phyloP scores from a whole-genome alignment of 2,113 vertebrate genomes.

The Hyperoodon ampullatus region DNA sequence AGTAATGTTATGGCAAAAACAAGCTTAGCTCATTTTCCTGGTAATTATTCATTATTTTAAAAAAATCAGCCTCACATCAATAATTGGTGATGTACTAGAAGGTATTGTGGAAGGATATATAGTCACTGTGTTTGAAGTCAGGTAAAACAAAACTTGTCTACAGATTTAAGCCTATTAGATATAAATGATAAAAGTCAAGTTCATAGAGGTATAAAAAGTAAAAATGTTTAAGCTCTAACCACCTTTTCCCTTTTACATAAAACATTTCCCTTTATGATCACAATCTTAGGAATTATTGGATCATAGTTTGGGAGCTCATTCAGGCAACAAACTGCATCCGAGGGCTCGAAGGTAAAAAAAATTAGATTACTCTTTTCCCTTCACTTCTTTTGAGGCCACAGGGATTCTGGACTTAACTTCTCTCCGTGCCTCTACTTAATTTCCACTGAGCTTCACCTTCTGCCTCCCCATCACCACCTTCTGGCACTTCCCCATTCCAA shows the following conservation, averaged over 20 bases:
- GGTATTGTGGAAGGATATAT: not conserved
- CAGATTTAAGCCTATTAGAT: not conserved
- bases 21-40: slow-evolving; percentile 66
- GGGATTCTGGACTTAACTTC: slow-evolving; percentile 17
- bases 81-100: not conserved
- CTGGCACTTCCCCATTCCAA: not conserved
- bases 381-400: not conserved
- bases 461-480: not conserved
- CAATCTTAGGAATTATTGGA: not conserved
- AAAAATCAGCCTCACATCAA: not conserved
- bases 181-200: not conserved
- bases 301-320: not conserved
- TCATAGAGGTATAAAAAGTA: not conserved
- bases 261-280: not conserved
- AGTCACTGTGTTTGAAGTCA: slow-evolving; percentile 15
- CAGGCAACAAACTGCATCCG: not conserved
- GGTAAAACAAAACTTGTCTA: not conserved
- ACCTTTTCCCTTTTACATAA: not conserved
- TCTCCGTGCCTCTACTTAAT: not conserved
- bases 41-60: slow-evolving; percentile 41
- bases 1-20: slow-evolving; percentile 70
- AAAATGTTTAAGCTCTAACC: not conserved
- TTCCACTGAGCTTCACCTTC: not conserved
- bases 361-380: not conserved
- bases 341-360: not conserved